Conservation (phyloP, 2,888 invertebrate genomes). For the Villa cingulata region DNA sequence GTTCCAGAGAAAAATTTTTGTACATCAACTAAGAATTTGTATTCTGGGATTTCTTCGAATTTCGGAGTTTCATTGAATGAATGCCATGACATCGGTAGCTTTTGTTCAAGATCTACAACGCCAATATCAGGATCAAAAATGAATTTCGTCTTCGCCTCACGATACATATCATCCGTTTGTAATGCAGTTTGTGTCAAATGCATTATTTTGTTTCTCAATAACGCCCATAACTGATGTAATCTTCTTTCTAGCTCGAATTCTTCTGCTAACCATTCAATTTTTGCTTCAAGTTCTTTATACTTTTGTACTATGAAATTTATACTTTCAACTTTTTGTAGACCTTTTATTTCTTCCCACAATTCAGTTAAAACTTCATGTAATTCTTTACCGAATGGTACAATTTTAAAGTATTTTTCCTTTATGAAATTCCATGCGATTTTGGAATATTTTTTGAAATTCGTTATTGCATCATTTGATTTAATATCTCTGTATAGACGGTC, state of each 20-base stretch:
- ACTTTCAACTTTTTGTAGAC: constrained; percentile 46
- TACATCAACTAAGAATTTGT: constrained; percentile 49
- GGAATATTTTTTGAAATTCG: constrained; percentile 65
- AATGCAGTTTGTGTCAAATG: constrained; percentile 65
- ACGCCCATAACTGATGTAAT: constrained; percentile 46
- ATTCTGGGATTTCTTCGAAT: constrained; percentile 68
- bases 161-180: constrained; percentile 66
- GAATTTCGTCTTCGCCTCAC: constrained; percentile 75
- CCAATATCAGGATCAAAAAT: constrained; percentile 70
- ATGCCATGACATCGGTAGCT: constrained; percentile 83
- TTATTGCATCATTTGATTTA: constrained; percentile 59
- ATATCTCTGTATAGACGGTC: constrained; percentile 68
- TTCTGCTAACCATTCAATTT: constrained; percentile 57
- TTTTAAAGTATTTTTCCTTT: constrained; percentile 50
- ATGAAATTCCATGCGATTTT: constrained; percentile 50
- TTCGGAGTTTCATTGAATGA: constrained; percentile 77
- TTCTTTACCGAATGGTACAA: constrained; percentile 55
- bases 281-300: constrained; percentile 46
- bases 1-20: constrained; percentile 48
- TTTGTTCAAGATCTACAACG: constrained; percentile 65
- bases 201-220: constrained; percentile 55
- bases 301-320: constrained; percentile 43
- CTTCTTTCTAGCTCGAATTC: constrained; percentile 62
- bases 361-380: constrained; percentile 48
- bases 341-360: constrained; percentile 46